These are phyloP conservation scores for Hetaerina americana DNA, from an alignment of 1,140 invertebrate genomes.

Conservation along the genomic window DNA sequence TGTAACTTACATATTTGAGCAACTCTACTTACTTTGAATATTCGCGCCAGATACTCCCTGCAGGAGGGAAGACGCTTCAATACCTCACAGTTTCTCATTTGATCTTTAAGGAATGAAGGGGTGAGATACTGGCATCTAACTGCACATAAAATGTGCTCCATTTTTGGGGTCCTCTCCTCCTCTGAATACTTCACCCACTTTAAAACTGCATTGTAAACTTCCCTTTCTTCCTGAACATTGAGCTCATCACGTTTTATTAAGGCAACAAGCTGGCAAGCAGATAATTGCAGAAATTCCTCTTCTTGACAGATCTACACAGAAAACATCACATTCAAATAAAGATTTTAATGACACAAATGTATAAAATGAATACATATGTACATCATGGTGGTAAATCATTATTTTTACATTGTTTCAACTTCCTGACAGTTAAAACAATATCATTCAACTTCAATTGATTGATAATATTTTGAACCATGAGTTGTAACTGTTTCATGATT, in stretches of 20 bases:
- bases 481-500: no score
- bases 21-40: conserved; percentile 51
- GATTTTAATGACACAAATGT: not conserved
- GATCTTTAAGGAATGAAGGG: conserved; percentile 76
- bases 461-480: no score
- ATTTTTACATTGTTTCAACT: no score
- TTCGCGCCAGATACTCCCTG: conserved; percentile 74
- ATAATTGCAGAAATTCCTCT: conserved; percentile 79
- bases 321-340: not conserved
- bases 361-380: no score
- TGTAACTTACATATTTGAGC: not conserved
- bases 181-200: conserved; percentile 79
- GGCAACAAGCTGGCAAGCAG: conserved; percentile 59
- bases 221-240: conserved; percentile 78
- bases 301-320: conserved; percentile 59
- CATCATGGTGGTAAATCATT: conserved; percentile 10
- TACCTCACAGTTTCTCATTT: conserved; percentile 80
- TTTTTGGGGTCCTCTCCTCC: conserved; percentile 64
- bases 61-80: conserved; percentile 79
- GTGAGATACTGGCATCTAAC: conserved; percentile 83
- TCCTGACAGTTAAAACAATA: no score
- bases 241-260: conserved; percentile 76
- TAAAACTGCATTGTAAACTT: conserved; percentile 83
- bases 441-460: no score
- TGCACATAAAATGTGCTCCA: conserved; percentile 73